Conservation (phyloP, 2,888 invertebrate genomes). For the Hemithea aestivaria region DNA sequence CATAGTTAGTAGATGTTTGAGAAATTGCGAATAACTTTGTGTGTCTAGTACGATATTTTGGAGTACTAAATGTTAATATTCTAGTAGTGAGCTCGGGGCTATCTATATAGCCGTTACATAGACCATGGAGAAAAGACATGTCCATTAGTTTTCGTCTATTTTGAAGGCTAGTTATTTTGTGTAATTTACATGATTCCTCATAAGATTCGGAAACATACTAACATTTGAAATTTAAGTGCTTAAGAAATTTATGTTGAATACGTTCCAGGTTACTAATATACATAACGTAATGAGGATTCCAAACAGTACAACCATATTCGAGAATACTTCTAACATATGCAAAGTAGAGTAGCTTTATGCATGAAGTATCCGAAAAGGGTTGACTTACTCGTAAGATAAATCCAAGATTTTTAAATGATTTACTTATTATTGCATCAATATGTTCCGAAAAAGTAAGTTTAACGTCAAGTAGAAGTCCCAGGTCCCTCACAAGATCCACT, state of each 20-base stretch:
- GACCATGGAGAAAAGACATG: conserved; percentile 1
- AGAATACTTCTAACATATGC: too few species aligned
- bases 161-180: too few species aligned
- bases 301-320: too few species aligned
- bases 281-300: neutral
- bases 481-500: too few species aligned
- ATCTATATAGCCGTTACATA: conserved; percentile 1
- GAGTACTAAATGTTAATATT: neutral
- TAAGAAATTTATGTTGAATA: conserved; percentile 1
- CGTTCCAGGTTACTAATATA: neutral
- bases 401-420: neutral
- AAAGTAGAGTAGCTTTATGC: conserved; percentile 1
- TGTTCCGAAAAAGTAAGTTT: too few species aligned
- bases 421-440: too few species aligned
- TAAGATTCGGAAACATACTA: too few species aligned
- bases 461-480: too few species aligned
- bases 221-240: neutral
- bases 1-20: too few species aligned
- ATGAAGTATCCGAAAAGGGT: neutral
- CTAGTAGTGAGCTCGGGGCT: conserved; percentile 1
- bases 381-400: neutral
- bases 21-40: neutral
- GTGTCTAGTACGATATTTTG: conserved; percentile 1
- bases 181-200: too few species aligned
- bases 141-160: neutral